These are phyloP conservation scores for Maconellicoccus hirsutus DNA, from an alignment of 1,140 invertebrate species.

Conservation along the genomic window DNA sequence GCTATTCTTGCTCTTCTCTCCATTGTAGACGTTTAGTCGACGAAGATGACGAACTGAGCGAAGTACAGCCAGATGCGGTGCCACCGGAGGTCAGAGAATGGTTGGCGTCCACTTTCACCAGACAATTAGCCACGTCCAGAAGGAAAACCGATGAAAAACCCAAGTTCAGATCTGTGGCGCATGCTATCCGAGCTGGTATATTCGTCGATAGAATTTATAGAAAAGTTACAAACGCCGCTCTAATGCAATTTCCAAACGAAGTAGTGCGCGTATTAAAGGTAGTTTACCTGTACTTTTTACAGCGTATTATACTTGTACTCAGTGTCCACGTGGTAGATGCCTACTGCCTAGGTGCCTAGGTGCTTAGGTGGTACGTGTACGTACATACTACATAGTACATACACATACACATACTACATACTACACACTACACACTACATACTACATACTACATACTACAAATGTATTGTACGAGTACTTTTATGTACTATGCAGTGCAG, in stretches of 20 bases:
- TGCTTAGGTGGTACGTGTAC: too few relatives aligned
- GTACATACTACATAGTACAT: too few relatives aligned
- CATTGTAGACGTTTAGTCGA: slow-evolving; percentile 56
- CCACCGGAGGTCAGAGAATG: slow-evolving; percentile 92
- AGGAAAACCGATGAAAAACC: slow-evolving; percentile 66
- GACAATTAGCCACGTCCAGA: slow-evolving; percentile 63
- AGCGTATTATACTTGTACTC: too few relatives aligned
- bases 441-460: too few relatives aligned
- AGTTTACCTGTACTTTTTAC: too few relatives aligned
- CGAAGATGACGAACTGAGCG: slow-evolving; percentile 87
- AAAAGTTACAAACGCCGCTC: slow-evolving; percentile 67
- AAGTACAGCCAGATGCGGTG: slow-evolving; percentile 90
- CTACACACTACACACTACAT: too few relatives aligned
- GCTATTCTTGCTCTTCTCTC: neutral
- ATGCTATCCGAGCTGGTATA: slow-evolving; percentile 91
- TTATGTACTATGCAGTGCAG: too few relatives aligned
- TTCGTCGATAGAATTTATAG: slow-evolving; percentile 94
- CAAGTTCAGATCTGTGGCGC: slow-evolving; percentile 89
- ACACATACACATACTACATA: too few relatives aligned
- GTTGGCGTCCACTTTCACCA: slow-evolving; percentile 94
- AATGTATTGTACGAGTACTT: too few relatives aligned
- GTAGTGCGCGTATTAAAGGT: slow-evolving; percentile 82
- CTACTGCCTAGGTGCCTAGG: too few relatives aligned
- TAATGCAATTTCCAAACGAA: slow-evolving; percentile 81
- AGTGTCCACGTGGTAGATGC: too few relatives aligned